These are phyloP conservation scores for Alviniconcha marisindica DNA, from an alignment of 1,140 invertebrate species.

Conservation along the genomic window DNA sequence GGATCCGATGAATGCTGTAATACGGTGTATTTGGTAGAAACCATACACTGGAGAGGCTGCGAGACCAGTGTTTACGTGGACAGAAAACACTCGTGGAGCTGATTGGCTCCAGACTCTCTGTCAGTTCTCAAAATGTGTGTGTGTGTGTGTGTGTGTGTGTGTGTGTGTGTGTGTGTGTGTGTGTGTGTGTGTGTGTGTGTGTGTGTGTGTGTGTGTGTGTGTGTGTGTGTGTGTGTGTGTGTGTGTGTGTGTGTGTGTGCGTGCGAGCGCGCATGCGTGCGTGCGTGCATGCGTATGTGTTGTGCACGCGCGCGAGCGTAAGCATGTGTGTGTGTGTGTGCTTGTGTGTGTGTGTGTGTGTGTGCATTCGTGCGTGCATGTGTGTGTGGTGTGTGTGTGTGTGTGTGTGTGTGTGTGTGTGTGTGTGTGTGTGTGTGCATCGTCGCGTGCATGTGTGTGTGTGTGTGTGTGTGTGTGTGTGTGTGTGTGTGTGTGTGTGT, in stretches of 20 bases:
- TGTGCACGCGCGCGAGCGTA: not conserved
- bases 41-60: no score
- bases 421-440: constrained; percentile 1
- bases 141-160: no score
- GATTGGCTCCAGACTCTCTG: no score
- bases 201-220: not conserved
- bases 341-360: not conserved
- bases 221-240: not conserved
- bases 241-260: not conserved
- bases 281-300: not conserved
- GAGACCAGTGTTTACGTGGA: no score
- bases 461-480: constrained; percentile 3
- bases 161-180: not conserved
- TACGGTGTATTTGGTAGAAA: no score
- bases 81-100: no score
- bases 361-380: not conserved
- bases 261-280: not conserved
- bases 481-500: constrained; percentile 7
- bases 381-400: not conserved
- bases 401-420: not conserved
- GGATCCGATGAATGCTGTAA: no score
- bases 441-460: not conserved
- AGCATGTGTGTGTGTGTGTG: not conserved
- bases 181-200: not conserved
- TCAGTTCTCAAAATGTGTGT: no score